Evolutionary conservation across 2,888 invertebrate species (phyloP).

Genomic region (Melieria crassipennis): DNA sequence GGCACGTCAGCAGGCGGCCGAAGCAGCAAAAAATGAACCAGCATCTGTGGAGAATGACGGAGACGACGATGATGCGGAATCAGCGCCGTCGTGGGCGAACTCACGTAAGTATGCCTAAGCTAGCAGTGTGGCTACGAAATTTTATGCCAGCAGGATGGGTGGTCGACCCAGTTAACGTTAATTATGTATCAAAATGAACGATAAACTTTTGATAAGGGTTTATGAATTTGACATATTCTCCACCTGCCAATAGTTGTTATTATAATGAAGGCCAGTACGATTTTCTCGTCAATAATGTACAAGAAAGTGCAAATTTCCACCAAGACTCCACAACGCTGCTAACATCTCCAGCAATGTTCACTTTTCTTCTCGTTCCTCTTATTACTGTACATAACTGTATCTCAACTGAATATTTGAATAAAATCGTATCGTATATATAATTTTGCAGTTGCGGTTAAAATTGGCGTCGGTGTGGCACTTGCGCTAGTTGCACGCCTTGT

Average conservation of each 20-base stretch:
- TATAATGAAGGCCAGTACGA: no score
- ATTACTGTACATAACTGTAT: neutral
- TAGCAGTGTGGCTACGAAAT: neutral
- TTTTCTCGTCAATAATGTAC: constrained; percentile 44
- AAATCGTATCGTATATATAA: constrained; percentile 43
- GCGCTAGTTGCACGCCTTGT: constrained; percentile 87
- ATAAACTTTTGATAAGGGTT: neutral
- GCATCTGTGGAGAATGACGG: constrained; percentile 46
- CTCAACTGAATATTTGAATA: no score
- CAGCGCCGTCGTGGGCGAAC: constrained; percentile 55
- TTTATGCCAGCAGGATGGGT: neutral
- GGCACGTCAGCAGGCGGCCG: constrained; percentile 54
- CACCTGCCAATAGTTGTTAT: constrained; percentile 32
- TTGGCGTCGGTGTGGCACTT: constrained; percentile 85
- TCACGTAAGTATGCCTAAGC: constrained; percentile 56
- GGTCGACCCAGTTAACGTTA: neutral
- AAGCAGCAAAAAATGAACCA: constrained; percentile 44
- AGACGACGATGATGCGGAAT: constrained; percentile 43
- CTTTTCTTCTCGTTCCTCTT: neutral
- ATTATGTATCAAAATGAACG: neutral
- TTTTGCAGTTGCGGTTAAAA: constrained; percentile 89
- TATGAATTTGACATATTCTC: constrained; percentile 37
- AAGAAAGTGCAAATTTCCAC: constrained; percentile 62
- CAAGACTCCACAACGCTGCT: neutral
- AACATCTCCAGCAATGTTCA: neutral